phyloP scores from a whole-genome alignment of 2,888 invertebrate genomes.

The Crioceris asparagi region DNA sequence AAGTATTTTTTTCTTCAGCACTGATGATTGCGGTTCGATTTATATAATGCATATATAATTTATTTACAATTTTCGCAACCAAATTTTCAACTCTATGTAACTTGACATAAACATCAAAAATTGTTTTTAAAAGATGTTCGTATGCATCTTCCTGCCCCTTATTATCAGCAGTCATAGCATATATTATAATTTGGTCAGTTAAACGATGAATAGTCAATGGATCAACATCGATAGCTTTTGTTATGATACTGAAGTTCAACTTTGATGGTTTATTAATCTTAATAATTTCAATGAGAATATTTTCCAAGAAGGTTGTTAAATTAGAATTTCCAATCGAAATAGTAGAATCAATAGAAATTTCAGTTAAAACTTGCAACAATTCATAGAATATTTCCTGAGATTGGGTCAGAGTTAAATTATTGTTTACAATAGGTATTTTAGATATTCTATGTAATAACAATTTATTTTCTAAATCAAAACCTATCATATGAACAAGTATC shows the following conservation, averaged over 20 bases:
- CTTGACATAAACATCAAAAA: constrained; percentile 32
- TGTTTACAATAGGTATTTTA: constrained; percentile 12
- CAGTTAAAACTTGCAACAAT: constrained; percentile 19
- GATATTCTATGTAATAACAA: constrained; percentile 18
- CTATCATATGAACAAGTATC: constrained; percentile 23
- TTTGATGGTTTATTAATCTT: constrained; percentile 20
- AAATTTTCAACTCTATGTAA: constrained; percentile 33
- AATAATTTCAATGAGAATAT: constrained; percentile 25
- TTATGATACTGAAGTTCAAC: constrained; percentile 26
- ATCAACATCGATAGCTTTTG: constrained; percentile 26
- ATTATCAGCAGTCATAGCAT: constrained; percentile 25
- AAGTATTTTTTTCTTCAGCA: too few relatives aligned
- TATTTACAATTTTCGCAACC: constrained; percentile 25
- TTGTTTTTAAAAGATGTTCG: constrained; percentile 19
- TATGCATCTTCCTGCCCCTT: constrained; percentile 20
- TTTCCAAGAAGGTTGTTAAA: constrained; percentile 26
- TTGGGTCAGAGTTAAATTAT: constrained; percentile 11
- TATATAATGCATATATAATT: too few relatives aligned
- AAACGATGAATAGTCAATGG: constrained; percentile 31
- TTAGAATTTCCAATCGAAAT: constrained; percentile 22
- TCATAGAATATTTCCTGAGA: constrained; percentile 23
- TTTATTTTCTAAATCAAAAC: constrained; percentile 24
- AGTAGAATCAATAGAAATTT: constrained; percentile 18
- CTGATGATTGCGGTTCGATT: too few relatives aligned
- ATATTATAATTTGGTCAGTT: constrained; percentile 25